Percentiles rank a stretch among this genome's conserved stretches.
These are phyloP conservation scores for Agapornis canus DNA, from an alignment of 2,797 vertebrate genomes.

Conservation along the genomic window DNA sequence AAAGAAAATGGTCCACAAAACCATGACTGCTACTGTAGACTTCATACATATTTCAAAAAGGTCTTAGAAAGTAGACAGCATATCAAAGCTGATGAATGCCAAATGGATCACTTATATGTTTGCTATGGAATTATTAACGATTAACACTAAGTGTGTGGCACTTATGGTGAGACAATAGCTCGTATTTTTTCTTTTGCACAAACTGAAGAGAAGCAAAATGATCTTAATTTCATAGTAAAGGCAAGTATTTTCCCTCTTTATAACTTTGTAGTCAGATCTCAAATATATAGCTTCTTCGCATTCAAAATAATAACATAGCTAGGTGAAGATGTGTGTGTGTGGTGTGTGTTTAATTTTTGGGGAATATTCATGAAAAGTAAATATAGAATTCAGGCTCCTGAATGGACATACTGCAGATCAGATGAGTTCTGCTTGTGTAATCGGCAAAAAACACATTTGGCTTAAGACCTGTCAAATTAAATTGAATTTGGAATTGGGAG, in stretches of 20 bases:
- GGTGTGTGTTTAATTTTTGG: neutral
- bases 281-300: neutral
- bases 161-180: neutral
- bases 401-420: neutral
- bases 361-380: neutral
- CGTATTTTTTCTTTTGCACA: neutral
- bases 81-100: neutral
- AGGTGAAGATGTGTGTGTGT: neutral
- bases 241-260: neutral
- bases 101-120: neutral
- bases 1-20: constrained; percentile 5
- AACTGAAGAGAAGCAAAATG: neutral
- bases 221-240: neutral
- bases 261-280: neutral
- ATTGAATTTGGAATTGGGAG: constrained; percentile 28
- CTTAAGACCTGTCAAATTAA: constrained; percentile 2
- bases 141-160: neutral
- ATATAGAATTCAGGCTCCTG: neutral
- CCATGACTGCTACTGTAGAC: neutral
- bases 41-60: neutral
- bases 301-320: neutral
- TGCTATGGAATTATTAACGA: neutral
- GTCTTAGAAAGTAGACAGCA: neutral
- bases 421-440: neutral
- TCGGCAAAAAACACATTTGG: neutral